Conservation (phyloP, 2,888 invertebrate genomes). For the Meteorus colon region DNA sequence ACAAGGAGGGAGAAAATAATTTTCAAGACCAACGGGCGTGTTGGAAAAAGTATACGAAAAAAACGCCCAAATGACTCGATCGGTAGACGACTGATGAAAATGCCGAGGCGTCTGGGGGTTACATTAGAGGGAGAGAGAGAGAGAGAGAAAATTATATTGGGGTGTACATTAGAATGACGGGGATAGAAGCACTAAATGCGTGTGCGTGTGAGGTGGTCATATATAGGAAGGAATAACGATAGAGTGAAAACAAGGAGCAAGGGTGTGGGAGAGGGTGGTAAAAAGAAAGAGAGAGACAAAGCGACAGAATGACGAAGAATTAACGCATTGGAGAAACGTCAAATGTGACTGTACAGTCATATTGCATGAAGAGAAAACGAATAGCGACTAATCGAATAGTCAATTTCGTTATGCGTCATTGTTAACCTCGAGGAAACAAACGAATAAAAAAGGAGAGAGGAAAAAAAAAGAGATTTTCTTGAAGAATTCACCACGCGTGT, state of each 20-base stretch:
- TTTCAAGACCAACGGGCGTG: not conserved
- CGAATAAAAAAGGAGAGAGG: not conserved
- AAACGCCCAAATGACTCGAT: constrained; percentile 7
- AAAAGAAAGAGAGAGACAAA: not conserved
- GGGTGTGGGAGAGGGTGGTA: not conserved
- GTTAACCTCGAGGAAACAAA: constrained; percentile 25
- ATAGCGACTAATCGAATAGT: constrained; percentile 46
- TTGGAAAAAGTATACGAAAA: not conserved
- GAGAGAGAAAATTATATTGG: not conserved
- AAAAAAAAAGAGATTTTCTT: not conserved
- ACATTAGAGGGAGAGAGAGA: not conserved
- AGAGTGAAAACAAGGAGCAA: not conserved
- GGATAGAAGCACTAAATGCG: not conserved
- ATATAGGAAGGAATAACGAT: not conserved
- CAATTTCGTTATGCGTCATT: constrained; percentile 33
- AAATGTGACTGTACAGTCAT: constrained; percentile 56
- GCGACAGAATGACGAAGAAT: constrained; percentile 44
- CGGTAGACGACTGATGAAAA: constrained; percentile 6
- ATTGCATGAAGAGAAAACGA: constrained; percentile 34
- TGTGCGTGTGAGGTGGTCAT: not conserved
- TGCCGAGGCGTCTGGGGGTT: not conserved
- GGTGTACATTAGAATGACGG: not conserved
- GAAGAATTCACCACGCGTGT: constrained; percentile 39
- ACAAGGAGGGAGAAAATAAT: not conserved
- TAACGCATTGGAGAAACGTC: constrained; percentile 57